phyloP scores from a whole-genome alignment of 2,888 invertebrate species.

The Habroteleia sp. region DNA sequence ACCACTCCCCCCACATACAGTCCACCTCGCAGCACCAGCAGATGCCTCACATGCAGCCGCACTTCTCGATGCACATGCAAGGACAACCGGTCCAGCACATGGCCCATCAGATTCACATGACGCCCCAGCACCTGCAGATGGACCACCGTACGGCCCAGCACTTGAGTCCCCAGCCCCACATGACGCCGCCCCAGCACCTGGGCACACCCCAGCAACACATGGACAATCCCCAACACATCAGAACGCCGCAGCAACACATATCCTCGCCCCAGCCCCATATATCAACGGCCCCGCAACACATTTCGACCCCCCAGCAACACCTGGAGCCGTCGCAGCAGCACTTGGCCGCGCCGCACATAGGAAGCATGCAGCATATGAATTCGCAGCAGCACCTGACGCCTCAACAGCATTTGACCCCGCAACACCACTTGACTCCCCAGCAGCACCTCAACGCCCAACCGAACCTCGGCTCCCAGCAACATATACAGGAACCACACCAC shows the following conservation, averaged over 20 bases:
- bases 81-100: slow-evolving; percentile 65
- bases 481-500: slow-evolving; percentile 82
- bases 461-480: slow-evolving; percentile 78
- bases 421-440: slow-evolving; percentile 18
- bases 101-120: slow-evolving; percentile 49
- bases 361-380: slow-evolving; percentile 48
- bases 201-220: slow-evolving; percentile 31
- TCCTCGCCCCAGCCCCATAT: slow-evolving; percentile 16
- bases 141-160: slow-evolving; percentile 70
- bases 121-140: slow-evolving; percentile 41
- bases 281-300: slow-evolving; percentile 8
- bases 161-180: slow-evolving; percentile 68
- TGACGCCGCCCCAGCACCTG: slow-evolving; percentile 71
- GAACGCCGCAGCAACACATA: slow-evolving; percentile 11
- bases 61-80: slow-evolving; percentile 62
- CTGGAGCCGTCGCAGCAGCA: slow-evolving; percentile 7
- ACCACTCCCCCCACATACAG: slow-evolving; percentile 80
- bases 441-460: slow-evolving; percentile 26
- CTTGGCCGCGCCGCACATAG: slow-evolving; percentile 23
- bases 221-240: slow-evolving; percentile 20
- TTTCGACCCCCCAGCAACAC: slow-evolving; percentile 12
- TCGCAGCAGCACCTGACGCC: slow-evolving; percentile 26
- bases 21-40: slow-evolving; percentile 71
- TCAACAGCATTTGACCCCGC: slow-evolving; percentile 25
- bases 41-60: slow-evolving; percentile 76